Evolutionary conservation across 2,888 invertebrate species (phyloP).

Genomic region (Troilus luridus): DNA sequence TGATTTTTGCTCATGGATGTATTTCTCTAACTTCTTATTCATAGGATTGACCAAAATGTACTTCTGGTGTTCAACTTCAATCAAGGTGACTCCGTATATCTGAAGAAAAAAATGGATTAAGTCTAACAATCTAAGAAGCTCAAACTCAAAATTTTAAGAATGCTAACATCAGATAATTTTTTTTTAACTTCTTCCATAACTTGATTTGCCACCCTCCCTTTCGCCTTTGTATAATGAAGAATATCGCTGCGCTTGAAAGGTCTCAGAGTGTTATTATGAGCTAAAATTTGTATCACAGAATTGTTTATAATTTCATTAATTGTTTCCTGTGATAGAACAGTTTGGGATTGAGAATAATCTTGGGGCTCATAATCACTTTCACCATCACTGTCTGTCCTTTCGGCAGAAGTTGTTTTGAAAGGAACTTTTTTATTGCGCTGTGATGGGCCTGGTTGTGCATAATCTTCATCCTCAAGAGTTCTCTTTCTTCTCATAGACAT

Average conservation of each 20-base stretch:
- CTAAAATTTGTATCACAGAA: constrained; percentile 55
- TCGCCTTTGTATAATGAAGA: constrained; percentile 54
- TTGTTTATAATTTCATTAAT: constrained; percentile 48
- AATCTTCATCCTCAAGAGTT: constrained; percentile 50
- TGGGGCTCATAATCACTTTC: constrained; percentile 52
- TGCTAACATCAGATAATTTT: constrained; percentile 51
- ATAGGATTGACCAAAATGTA: constrained; percentile 56
- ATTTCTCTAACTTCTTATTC: constrained; percentile 56
- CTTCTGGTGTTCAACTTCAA: constrained; percentile 57
- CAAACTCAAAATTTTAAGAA: background rate
- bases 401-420: background rate
- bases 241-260: constrained; percentile 54
- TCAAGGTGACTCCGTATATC: constrained; percentile 53
- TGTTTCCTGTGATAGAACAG: constrained; percentile 47
- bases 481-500: constrained; percentile 57
- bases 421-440: constrained; percentile 55
- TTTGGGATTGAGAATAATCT: constrained; percentile 53
- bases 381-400: constrained; percentile 34
- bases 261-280: constrained; percentile 49
- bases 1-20: constrained; percentile 57
- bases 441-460: constrained; percentile 53
- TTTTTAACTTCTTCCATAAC: constrained; percentile 58
- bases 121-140: background rate
- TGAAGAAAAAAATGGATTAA: background rate
- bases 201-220: constrained; percentile 53